Base-by-base conservation (phyloP, 2,888 invertebrate species). In the Phengaris alcon region DNA sequence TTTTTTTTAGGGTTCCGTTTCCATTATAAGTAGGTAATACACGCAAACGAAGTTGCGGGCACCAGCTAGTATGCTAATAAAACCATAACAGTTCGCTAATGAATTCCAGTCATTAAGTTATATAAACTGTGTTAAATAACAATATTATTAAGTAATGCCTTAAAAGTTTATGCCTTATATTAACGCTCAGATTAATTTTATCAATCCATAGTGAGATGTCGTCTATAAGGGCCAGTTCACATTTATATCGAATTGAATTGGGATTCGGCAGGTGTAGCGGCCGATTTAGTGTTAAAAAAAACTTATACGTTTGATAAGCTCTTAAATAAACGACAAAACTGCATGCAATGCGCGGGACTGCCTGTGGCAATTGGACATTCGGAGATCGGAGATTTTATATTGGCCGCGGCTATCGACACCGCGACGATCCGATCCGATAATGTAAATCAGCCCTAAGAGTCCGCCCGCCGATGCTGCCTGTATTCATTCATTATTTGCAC, bases 401-500 rank as follows among this genome's bases (percentile, higher is more conserved):
- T 6, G 48, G 35, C 35, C 35, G 35, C 35, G 35, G 54, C 57
- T 22, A 0, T 22, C 8, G 48, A 48, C 6, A 9, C 55, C 55
- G n/a, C 7, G 13, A 6, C n/a, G 55, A 59, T 15, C 59, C 59
- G 59, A 22, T 59, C 35, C 35, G 10, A 64, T 15, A 64, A 48
- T 69, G 48, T 51, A 12, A 51, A 70, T 70, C 70, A 52, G 3
- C 15, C 70, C 35, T 44, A 51, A 70, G n/a, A 59, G 59, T 69
- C 44, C 9, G 69, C 46, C 70, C 10, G 15, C 12, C 52, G 52
- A 51, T 51, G 51, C 51, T 12, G 22, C 54, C 35, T 35, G 52
- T n/a, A 48, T 48, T 46, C 51, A 72, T 75, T 75, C 75, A 75
- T 75, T 75, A 68, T 57, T 57, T 51, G 75, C 70, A 48, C 51